phyloP scores from a whole-genome alignment of 2,797 vertebrate species.

The Aldrovandia affinis region DNA sequence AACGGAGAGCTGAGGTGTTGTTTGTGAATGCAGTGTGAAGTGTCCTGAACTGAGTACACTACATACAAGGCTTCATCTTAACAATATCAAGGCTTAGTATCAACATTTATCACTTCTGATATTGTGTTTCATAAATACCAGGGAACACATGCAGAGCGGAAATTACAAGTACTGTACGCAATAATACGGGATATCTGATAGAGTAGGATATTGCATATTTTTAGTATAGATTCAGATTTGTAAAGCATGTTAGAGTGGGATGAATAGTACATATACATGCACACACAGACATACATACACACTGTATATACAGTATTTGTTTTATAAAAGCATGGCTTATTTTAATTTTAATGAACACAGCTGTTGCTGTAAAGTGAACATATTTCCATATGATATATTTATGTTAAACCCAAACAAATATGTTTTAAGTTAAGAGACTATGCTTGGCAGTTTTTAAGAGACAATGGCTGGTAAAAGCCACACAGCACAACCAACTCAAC shows the following conservation, averaged over 20 bases:
- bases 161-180: background rate
- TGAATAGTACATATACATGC: too few species aligned
- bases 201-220: background rate
- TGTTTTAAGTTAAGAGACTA: too few species aligned
- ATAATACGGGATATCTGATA: background rate
- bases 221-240: background rate
- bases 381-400: background rate
- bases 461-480: too few species aligned
- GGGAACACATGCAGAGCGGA: background rate
- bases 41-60: background rate
- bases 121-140: background rate
- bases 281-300: too few species aligned
- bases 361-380: background rate
- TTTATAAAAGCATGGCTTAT: background rate
- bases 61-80: background rate
- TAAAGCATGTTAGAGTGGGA: background rate
- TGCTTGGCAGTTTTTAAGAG: too few species aligned
- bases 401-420: too few species aligned
- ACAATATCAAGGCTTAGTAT: background rate
- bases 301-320: background rate
- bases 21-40: slow-evolving; percentile 7
- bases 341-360: background rate
- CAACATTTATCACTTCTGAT: background rate
- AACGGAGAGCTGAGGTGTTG: background rate
- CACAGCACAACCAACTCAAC: too few species aligned